Evolutionary conservation across 1,140 invertebrate species (phyloP).

Genomic region (Camponotus floridanus): DNA sequence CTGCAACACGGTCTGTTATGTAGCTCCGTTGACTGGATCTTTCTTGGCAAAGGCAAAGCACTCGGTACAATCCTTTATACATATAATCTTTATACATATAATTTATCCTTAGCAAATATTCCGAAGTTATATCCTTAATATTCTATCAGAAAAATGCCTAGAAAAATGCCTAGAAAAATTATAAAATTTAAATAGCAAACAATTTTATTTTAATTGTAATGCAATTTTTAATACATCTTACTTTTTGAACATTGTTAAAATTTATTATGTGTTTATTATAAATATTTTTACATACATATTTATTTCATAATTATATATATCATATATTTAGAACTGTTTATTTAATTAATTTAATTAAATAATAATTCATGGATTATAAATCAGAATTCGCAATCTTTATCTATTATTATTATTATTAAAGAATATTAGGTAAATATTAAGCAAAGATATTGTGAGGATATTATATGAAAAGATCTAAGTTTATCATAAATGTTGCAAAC

Average conservation of each 20-base stretch:
- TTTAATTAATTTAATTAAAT: too few species aligned
- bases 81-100: too few species aligned
- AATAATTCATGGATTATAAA: too few species aligned
- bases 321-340: too few species aligned
- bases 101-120: background rate
- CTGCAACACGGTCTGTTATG: constrained; percentile 91
- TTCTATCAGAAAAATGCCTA: background rate
- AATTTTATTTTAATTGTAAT: background rate
- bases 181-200: background rate
- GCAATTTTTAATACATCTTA: background rate
- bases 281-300: too few species aligned
- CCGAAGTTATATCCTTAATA: background rate
- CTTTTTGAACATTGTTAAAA: background rate
- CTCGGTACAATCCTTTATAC: constrained; percentile 86
- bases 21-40: constrained; percentile 89
- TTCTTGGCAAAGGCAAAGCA: constrained; percentile 88
- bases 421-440: too few species aligned
- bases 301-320: too few species aligned
- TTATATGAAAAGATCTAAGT: too few species aligned
- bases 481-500: background rate
- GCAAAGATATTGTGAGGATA: too few species aligned
- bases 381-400: too few species aligned
- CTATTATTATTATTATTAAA: too few species aligned
- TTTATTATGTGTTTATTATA: background rate
- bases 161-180: background rate